Evolutionary conservation across 2,113 vertebrate species (phyloP).

Genomic region (Entomyzon cyanotis): DNA sequence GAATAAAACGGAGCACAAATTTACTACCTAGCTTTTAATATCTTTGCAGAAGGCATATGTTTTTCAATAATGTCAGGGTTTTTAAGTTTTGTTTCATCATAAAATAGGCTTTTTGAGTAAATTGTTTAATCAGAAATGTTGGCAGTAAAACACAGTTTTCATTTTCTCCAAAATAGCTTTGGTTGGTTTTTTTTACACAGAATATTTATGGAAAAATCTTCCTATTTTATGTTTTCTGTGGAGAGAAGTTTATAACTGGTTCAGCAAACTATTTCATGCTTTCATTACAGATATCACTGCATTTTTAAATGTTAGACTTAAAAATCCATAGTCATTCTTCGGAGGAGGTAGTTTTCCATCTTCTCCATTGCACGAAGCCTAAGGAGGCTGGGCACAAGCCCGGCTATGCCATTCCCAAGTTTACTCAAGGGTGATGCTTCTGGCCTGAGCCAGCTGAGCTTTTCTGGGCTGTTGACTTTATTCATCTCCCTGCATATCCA

Average conservation of each 20-base stretch:
- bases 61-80: neutral
- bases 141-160: neutral
- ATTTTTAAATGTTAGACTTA: neutral
- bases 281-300: neutral
- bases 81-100: neutral
- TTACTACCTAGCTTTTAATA: neutral
- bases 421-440: neutral
- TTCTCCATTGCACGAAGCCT: neutral
- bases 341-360: neutral
- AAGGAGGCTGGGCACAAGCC: neutral
- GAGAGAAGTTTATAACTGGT: neutral
- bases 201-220: neutral
- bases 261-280: neutral
- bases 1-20: neutral
- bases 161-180: neutral
- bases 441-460: neutral
- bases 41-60: neutral
- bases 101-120: neutral
- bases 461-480: neutral
- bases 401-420: neutral
- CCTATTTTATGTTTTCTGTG: neutral
- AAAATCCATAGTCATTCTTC: neutral
- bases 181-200: neutral
- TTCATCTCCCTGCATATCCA: neutral
- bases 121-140: neutral